Conservation (phyloP, 64 coral and sea anemone species). For the Montipora efflorescens region DNA sequence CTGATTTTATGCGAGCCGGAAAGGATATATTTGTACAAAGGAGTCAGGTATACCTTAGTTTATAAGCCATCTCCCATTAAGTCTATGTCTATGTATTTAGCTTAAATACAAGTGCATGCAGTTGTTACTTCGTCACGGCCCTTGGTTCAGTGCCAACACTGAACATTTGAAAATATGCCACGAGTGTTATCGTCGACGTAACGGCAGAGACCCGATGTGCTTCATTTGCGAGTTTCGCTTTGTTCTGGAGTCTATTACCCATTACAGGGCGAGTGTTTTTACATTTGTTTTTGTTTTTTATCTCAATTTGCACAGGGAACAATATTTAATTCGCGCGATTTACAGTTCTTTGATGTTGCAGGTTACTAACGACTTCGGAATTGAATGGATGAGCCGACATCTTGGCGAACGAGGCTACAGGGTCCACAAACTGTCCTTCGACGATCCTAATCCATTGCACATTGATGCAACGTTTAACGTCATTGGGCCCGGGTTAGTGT, state of each 20-base stretch:
- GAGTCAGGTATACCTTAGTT: conserved; percentile 75
- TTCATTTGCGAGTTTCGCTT: not conserved
- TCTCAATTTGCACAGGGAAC: too few species aligned
- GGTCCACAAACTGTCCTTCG: conserved; percentile 74
- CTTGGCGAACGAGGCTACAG: conserved; percentile 73
- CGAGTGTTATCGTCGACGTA: not conserved
- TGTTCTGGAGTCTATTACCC: not conserved
- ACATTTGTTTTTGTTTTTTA: too few species aligned
- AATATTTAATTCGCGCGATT: too few species aligned
- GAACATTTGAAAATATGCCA: not conserved
- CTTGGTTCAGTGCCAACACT: too few species aligned
- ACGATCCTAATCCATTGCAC: conserved; percentile 94
- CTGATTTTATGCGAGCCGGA: conserved; percentile 92
- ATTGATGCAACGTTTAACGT: conserved; percentile 96
- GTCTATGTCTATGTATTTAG: too few species aligned
- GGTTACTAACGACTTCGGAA: conserved; percentile 94
- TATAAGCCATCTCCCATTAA: not conserved
- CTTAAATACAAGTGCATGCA: too few species aligned
- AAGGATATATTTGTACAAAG: conserved; percentile 95
- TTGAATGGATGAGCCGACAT: conserved; percentile 93
- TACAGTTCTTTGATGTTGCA: not conserved
- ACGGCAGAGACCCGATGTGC: not conserved
- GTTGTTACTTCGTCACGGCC: too few species aligned
- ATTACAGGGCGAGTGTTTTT: too few species aligned
- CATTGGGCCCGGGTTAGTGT: conserved; percentile 92